phyloP scores from a whole-genome alignment of 2,888 invertebrate species.

The Calameuta filiformis region DNA sequence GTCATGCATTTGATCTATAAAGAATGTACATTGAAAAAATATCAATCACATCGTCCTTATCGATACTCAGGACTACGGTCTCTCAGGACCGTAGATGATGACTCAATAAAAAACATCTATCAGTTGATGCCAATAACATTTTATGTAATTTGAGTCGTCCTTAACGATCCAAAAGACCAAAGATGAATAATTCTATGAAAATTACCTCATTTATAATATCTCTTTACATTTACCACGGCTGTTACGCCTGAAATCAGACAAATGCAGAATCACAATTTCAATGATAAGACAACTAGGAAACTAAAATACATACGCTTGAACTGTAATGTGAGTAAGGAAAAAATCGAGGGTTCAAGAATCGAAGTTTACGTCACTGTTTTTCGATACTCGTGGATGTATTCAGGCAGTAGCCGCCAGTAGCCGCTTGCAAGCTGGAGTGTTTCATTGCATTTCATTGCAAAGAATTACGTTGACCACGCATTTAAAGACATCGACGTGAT shows the following conservation, averaged over 20 bases:
- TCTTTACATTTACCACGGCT: not conserved
- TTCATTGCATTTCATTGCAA: conserved; percentile 30
- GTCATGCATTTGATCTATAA: not conserved
- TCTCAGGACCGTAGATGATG: not conserved
- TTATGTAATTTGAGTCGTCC: not conserved
- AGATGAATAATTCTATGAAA: not conserved
- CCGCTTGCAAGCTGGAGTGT: conserved; percentile 44
- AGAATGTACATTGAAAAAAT: not conserved
- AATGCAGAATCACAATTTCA: not conserved
- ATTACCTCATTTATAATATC: not conserved
- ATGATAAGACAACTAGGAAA: not conserved
- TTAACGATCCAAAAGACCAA: not conserved
- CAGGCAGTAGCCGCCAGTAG: conserved; percentile 53
- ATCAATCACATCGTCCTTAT: not conserved
- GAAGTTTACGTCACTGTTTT: conserved; percentile 34
- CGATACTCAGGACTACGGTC: not conserved
- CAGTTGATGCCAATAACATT: not conserved
- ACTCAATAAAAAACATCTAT: not conserved
- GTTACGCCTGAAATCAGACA: not conserved
- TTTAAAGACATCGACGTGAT: conserved; percentile 1
- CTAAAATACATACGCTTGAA: not conserved
- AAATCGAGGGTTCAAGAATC: not conserved
- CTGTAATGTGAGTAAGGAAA: not conserved
- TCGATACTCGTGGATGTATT: conserved; percentile 42
- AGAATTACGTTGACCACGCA: conserved; percentile 22